Percentiles rank a stretch among this genome's conserved stretches.
Conservation (phyloP, 2,113 vertebrate species). For the Sceloporus tristichus region DNA sequence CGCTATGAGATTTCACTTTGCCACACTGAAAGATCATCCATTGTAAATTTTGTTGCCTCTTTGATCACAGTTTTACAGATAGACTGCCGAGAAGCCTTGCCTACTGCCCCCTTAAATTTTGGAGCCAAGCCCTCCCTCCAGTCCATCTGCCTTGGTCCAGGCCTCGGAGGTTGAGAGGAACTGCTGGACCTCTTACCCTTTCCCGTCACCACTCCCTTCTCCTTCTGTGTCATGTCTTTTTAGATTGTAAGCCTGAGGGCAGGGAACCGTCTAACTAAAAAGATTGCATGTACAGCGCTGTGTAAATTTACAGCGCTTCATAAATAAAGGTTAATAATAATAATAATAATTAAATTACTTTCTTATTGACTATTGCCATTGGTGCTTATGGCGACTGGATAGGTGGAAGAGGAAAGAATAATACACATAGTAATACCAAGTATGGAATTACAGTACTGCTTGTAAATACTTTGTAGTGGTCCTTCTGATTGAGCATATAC, state of each 20-base stretch:
- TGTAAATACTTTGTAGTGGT: conserved; percentile 38
- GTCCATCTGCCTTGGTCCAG: too few relatives aligned
- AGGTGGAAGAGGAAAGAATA: not conserved
- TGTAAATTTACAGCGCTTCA: too few relatives aligned
- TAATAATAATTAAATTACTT: too few relatives aligned
- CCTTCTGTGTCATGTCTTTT: too few relatives aligned
- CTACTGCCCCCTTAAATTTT: not conserved
- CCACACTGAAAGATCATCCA: conserved; percentile 9
- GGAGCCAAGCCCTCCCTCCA: too few relatives aligned
- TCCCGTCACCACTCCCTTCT: too few relatives aligned
- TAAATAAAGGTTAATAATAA: too few relatives aligned
- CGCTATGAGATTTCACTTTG: conserved; percentile 24
- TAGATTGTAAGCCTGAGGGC: too few relatives aligned
- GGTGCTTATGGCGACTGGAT: not conserved
- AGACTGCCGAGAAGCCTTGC: not conserved
- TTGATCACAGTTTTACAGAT: conserved; percentile 31
- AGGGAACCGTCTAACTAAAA: too few relatives aligned
- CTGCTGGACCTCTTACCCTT: too few relatives aligned
- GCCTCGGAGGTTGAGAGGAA: too few relatives aligned
- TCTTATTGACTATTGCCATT: not conserved
- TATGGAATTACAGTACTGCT: conserved; percentile 23
- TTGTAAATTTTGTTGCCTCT: conserved; percentile 18
- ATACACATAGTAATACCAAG: not conserved
- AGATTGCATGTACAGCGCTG: too few relatives aligned
- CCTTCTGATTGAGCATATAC: conserved; percentile 46